These are phyloP conservation scores for Pseudanteris insignis DNA, from an alignment of 2,888 invertebrate species.

Conservation along the genomic window DNA sequence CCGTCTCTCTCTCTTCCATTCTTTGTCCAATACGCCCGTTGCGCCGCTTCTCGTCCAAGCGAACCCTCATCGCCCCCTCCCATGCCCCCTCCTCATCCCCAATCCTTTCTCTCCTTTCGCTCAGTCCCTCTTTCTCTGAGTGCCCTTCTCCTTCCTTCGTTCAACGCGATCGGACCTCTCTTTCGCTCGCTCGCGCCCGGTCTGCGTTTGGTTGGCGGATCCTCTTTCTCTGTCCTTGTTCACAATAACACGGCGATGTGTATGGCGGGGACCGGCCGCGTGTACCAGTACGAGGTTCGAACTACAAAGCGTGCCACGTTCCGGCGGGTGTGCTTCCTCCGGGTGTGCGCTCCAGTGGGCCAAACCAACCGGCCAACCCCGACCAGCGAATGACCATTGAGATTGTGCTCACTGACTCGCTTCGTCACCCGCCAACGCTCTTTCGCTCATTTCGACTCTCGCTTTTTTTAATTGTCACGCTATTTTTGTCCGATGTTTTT, in stretches of 20 bases:
- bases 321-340: constrained; percentile 66
- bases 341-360: constrained; percentile 67
- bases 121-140: too few species aligned
- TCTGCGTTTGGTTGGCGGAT: constrained; percentile 21
- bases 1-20: constrained; percentile 27
- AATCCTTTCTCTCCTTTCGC: too few species aligned
- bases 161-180: too few species aligned
- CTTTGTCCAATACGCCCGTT: too few species aligned
- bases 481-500: constrained; percentile 31
- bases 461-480: constrained; percentile 52
- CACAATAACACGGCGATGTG: constrained; percentile 28
- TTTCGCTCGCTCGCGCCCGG: neutral
- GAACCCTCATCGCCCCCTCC: too few species aligned
- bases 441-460: constrained; percentile 44
- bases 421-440: constrained; percentile 47
- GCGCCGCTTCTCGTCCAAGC: too few species aligned
- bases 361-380: constrained; percentile 60
- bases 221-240: constrained; percentile 40
- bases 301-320: constrained; percentile 65
- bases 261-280: constrained; percentile 45
- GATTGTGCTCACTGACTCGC: constrained; percentile 53
- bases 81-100: too few species aligned
- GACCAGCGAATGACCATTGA: constrained; percentile 51
- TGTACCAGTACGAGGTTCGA: constrained; percentile 47
- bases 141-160: too few species aligned